phyloP scores from a whole-genome alignment of 2,888 invertebrate species.

The Linnaemya vulpina region DNA sequence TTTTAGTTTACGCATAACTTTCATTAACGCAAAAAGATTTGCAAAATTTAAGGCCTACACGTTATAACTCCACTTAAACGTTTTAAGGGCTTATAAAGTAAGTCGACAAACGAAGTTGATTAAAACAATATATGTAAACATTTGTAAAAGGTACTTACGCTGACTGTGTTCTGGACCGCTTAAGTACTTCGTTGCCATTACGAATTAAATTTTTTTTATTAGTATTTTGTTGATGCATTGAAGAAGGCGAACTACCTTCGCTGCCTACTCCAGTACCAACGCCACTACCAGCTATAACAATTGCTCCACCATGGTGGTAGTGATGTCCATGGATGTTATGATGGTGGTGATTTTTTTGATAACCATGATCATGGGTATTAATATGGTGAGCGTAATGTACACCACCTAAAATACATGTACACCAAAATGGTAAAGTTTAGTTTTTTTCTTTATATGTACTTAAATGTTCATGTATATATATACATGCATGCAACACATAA shows the following conservation, averaged over 20 bases:
- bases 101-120: too few relatives aligned
- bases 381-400: slow-evolving; percentile 74
- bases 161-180: slow-evolving; percentile 87
- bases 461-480: neutral
- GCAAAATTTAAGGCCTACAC: too few relatives aligned
- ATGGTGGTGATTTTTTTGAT: slow-evolving; percentile 74
- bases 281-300: slow-evolving; percentile 82
- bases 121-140: neutral
- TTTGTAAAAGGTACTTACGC: slow-evolving; percentile 85
- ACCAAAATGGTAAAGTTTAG: neutral
- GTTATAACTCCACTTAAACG: too few relatives aligned
- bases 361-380: slow-evolving; percentile 74
- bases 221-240: slow-evolving; percentile 83
- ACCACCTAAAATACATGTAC: slow-evolving; percentile 65
- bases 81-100: too few relatives aligned
- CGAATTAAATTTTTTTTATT: slow-evolving; percentile 87
- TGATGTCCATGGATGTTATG: slow-evolving; percentile 77
- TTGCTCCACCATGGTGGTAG: slow-evolving; percentile 81
- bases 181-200: slow-evolving; percentile 86
- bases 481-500: neutral
- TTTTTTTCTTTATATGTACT: neutral
- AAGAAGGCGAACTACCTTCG: slow-evolving; percentile 74
- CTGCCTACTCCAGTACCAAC: slow-evolving; percentile 77
- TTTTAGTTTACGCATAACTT: too few relatives aligned
- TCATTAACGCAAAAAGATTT: too few relatives aligned